Evolutionary conservation across 2,113 vertebrate species (phyloP).

Genomic region (Ceyx cyanopectus): DNA sequence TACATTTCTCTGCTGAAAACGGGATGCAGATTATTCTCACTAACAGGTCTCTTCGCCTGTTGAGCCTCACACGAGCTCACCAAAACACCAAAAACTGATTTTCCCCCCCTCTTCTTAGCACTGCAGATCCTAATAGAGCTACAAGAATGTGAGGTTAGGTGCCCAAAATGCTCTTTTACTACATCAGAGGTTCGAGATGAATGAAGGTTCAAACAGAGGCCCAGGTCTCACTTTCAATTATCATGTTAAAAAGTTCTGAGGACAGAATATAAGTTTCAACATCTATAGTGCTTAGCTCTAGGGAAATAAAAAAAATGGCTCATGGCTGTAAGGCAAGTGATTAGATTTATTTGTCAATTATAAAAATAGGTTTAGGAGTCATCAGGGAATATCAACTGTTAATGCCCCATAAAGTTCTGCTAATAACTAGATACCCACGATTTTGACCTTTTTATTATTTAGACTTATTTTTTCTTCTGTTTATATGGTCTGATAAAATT

Average conservation of each 20-base stretch:
- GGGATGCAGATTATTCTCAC: background rate
- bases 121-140: background rate
- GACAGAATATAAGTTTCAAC: background rate
- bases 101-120: background rate
- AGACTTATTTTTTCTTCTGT: slow-evolving; percentile 14
- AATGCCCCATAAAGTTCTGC: slow-evolving; percentile 30
- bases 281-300: background rate
- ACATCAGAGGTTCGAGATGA: background rate
- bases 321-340: background rate
- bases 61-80: background rate
- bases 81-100: no score
- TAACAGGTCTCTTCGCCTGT: background rate
- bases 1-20: background rate
- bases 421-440: background rate
- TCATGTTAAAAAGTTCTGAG: background rate
- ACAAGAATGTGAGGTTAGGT: background rate
- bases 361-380: slow-evolving; percentile 11
- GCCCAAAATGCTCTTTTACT: background rate
- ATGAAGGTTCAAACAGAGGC: background rate
- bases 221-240: background rate
- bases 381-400: background rate
- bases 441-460: slow-evolving; percentile 42
- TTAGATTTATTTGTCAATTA: slow-evolving; percentile 54
- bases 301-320: background rate
- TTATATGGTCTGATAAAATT: slow-evolving; percentile 30